phyloP scores from a whole-genome alignment of 1,140 invertebrate genomes.

The Scaptomyza pallida region DNA sequence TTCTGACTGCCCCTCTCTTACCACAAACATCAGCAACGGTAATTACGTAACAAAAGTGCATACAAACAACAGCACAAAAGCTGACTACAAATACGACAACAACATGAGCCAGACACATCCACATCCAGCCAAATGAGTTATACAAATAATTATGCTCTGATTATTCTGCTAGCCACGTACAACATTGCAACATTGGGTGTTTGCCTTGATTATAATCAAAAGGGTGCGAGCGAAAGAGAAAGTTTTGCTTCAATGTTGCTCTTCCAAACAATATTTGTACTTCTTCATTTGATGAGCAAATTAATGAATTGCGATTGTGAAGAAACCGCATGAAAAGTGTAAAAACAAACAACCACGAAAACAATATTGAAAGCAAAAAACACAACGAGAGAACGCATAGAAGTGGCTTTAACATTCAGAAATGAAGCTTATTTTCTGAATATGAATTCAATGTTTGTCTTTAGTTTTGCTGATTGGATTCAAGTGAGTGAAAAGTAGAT shows the following conservation, averaged over 20 bases:
- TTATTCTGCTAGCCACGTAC: constrained; percentile 56
- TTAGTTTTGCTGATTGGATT: neutral
- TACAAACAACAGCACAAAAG: constrained; percentile 45
- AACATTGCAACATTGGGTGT: neutral
- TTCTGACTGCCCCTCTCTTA: neutral
- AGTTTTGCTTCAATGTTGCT: constrained; percentile 1
- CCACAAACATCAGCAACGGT: constrained; percentile 41
- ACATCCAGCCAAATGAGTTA: constrained; percentile 68
- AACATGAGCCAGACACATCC: too few relatives aligned
- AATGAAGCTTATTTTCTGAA: neutral
- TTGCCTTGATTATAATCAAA: constrained; percentile 14
- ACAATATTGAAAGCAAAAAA: neutral
- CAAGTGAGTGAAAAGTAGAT: neutral
- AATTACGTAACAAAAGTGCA: constrained; percentile 76
- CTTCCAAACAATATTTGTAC: neutral
- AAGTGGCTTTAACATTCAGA: too few relatives aligned
- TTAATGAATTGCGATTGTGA: neutral
- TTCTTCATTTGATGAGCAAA: neutral
- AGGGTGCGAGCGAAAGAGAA: neutral
- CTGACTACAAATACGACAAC: constrained; percentile 2
- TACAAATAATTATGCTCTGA: constrained; percentile 71
- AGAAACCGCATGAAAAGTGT: neutral
- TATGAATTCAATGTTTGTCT: too few relatives aligned
- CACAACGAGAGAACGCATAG: neutral
- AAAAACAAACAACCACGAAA: too few relatives aligned